These are phyloP conservation scores for Azemiops feae DNA, from an alignment of 2,113 vertebrate species.

Conservation along the genomic window DNA sequence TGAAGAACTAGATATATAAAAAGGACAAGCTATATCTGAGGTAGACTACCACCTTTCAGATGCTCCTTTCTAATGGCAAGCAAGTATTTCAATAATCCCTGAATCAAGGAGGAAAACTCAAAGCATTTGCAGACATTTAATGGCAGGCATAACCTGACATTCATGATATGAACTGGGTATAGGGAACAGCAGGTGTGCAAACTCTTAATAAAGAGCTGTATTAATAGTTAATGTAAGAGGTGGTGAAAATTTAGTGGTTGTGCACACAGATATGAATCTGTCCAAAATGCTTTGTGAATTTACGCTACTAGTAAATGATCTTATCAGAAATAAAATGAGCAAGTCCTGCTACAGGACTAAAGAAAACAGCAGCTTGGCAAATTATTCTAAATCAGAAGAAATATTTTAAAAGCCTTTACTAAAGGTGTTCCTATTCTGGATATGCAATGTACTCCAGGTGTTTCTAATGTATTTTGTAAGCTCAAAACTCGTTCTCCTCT, in stretches of 20 bases:
- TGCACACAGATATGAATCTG: neutral
- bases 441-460: neutral
- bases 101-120: constrained; percentile 40
- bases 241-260: constrained; percentile 8
- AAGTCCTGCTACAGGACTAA: neutral
- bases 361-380: neutral
- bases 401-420: constrained; percentile 20
- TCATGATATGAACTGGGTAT: neutral
- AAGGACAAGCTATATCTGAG: constrained; percentile 65
- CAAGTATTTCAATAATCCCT: constrained; percentile 37
- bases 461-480: neutral
- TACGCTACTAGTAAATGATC: constrained; percentile 14
- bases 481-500: neutral
- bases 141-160: neutral
- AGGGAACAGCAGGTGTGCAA: constrained; percentile 33
- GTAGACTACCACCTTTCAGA: constrained; percentile 65
- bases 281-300: neutral
- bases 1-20: constrained; percentile 44
- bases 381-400: neutral
- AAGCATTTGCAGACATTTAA: neutral
- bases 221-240: constrained; percentile 2
- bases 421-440: constrained; percentile 38
- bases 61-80: constrained; percentile 46
- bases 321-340: constrained; percentile 5
- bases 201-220: neutral